Evolutionary conservation across 2,888 invertebrate species (phyloP).

Genomic region (Diploptera punctata): DNA sequence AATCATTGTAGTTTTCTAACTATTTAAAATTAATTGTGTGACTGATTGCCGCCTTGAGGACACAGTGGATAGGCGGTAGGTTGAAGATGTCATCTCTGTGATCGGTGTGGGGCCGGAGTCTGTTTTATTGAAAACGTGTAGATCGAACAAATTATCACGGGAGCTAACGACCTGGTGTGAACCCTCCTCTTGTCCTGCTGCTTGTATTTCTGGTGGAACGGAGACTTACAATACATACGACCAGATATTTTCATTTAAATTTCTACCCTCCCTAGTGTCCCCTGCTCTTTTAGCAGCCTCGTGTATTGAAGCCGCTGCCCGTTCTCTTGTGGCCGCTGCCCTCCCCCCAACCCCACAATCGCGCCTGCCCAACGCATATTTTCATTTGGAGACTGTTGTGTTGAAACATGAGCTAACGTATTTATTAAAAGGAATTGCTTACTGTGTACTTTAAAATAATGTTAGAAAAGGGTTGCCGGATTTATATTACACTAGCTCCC

Average conservation of each 20-base stretch:
- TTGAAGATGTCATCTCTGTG: too few species aligned
- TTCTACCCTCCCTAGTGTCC: conserved; percentile 30
- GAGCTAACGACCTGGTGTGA: neutral
- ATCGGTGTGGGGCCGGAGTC: too few species aligned
- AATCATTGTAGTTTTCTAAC: too few species aligned
- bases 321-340: conserved; percentile 16
- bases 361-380: conserved; percentile 31
- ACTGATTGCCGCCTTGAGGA: too few species aligned
- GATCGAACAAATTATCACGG: neutral
- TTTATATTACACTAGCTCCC: conserved; percentile 27
- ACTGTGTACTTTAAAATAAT: conserved; percentile 31
- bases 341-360: conserved; percentile 1
- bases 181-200: conserved; percentile 19
- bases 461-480: conserved; percentile 24
- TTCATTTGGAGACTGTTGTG: conserved; percentile 34
- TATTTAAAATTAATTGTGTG: too few species aligned
- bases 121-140: too few species aligned
- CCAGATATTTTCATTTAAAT: conserved; percentile 41
- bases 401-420: conserved; percentile 40
- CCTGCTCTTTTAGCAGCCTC: conserved; percentile 3
- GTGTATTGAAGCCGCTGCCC: conserved; percentile 13
- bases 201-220: conserved; percentile 23
- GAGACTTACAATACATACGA: conserved; percentile 38
- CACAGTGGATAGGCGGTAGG: too few species aligned
- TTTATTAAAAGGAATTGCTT: conserved; percentile 33